These are phyloP conservation scores for Procavia capensis DNA, from an alignment of 2,113 vertebrate genomes.

Conservation along the genomic window DNA sequence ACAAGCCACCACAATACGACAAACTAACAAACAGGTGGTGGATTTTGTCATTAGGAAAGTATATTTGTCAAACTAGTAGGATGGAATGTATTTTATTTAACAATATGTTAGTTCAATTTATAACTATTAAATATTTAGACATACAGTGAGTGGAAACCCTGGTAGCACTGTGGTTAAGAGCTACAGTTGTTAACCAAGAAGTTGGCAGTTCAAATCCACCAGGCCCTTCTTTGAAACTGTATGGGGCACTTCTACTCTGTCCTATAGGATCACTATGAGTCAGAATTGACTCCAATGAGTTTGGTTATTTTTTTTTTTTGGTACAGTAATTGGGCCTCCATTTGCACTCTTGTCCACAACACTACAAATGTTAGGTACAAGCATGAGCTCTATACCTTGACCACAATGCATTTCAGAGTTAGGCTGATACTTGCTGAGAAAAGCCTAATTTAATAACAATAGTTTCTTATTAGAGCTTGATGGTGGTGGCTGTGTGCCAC, in stretches of 20 bases:
- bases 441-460: not conserved
- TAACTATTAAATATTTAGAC: conserved; percentile 38
- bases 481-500: not conserved
- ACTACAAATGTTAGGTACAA: not conserved
- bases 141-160: no score
- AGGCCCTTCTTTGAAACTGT: no score
- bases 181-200: no score
- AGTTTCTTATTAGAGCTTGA: not conserved
- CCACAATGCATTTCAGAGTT: not conserved
- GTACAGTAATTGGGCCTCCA: not conserved
- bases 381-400: not conserved
- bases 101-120: conserved; percentile 5
- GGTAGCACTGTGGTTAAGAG: no score
- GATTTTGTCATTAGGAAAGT: conserved; percentile 5
- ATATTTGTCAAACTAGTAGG: conserved; percentile 22
- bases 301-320: no score
- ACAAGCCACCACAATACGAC: not conserved
- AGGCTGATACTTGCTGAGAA: not conserved
- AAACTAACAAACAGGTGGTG: not conserved
- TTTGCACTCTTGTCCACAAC: not conserved
- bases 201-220: no score
- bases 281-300: no score
- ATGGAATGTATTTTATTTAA: conserved; percentile 50
- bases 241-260: no score
- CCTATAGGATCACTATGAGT: no score